These are phyloP conservation scores for Mormyrus lacerda DNA, from an alignment of 2,113 vertebrate species.

Conservation along the genomic window DNA sequence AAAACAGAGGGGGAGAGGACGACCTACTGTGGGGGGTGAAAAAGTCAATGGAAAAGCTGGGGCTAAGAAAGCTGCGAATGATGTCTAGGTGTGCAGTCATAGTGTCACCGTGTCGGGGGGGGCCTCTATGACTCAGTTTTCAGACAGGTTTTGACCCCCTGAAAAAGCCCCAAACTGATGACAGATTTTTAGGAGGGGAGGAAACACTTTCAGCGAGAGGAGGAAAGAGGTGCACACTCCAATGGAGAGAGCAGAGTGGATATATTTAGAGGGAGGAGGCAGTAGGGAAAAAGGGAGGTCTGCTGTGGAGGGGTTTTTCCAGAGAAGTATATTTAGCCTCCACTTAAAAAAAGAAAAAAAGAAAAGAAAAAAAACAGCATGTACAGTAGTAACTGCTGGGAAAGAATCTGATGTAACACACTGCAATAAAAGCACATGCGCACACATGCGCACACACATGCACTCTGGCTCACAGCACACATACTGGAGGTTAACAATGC, in stretches of 20 bases:
- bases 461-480: neutral
- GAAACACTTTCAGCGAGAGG: neutral
- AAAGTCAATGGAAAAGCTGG: neutral
- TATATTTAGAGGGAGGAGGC: slow-evolving; percentile 61
- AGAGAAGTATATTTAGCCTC: slow-evolving; percentile 62
- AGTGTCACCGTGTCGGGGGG: neutral
- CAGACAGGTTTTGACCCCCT: neutral
- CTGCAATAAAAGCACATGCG: slow-evolving; percentile 47
- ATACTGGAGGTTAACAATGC: slow-evolving; percentile 20
- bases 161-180: neutral
- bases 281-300: slow-evolving; percentile 53
- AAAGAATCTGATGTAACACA: slow-evolving; percentile 61
- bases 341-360: slow-evolving; percentile 50
- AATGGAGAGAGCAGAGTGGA: slow-evolving; percentile 11
- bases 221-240: neutral
- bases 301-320: slow-evolving; percentile 62
- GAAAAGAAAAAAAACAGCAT: slow-evolving; percentile 51
- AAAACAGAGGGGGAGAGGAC: neutral
- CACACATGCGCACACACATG: slow-evolving; percentile 1
- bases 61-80: neutral
- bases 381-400: slow-evolving; percentile 43
- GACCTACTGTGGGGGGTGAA: neutral
- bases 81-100: neutral
- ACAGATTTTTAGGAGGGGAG: neutral
- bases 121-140: neutral